phyloP scores from a whole-genome alignment of 2,888 invertebrate species.

The Mesorhabditis spiculigera region DNA sequence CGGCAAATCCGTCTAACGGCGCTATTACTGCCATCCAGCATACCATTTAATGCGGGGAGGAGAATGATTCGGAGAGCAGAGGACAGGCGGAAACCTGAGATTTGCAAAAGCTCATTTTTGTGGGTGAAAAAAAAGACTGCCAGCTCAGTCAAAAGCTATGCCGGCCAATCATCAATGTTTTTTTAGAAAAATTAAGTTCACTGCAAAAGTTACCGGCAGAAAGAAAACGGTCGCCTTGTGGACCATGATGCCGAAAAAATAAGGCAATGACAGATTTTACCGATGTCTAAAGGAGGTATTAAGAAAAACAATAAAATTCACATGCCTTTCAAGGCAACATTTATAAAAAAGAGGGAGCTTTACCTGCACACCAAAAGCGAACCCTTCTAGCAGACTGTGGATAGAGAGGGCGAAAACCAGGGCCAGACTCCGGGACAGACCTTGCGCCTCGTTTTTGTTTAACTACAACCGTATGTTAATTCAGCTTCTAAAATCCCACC shows the following conservation, averaged over 20 bases:
- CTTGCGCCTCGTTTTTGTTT: too few species aligned
- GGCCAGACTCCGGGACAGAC: slow-evolving; percentile 4
- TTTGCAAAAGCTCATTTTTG: too few species aligned
- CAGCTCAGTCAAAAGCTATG: too few species aligned
- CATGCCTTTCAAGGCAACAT: too few species aligned
- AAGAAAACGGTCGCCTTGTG: slow-evolving; percentile 48
- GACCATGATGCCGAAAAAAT: slow-evolving; percentile 45
- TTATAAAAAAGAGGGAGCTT: too few species aligned
- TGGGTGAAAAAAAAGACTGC: too few species aligned
- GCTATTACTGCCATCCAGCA: not conserved
- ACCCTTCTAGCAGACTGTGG: slow-evolving; percentile 47
- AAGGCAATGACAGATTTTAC: slow-evolving; percentile 30
- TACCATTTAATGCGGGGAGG: not conserved
- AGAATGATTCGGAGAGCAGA: not conserved
- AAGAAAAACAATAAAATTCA: not conserved
- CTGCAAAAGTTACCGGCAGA: not conserved
- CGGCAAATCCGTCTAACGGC: not conserved
- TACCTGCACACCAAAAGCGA: slow-evolving; percentile 47
- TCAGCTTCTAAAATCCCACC: too few species aligned
- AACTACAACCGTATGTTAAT: too few species aligned
- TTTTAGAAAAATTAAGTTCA: too few species aligned
- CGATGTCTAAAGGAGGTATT: slow-evolving; percentile 23
- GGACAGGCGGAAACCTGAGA: not conserved
- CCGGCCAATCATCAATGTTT: too few species aligned
- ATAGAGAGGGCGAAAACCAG: slow-evolving; percentile 43